These are phyloP conservation scores for Megalurothrips usitatus DNA, from an alignment of 2,888 invertebrate species.

Conservation along the genomic window DNA sequence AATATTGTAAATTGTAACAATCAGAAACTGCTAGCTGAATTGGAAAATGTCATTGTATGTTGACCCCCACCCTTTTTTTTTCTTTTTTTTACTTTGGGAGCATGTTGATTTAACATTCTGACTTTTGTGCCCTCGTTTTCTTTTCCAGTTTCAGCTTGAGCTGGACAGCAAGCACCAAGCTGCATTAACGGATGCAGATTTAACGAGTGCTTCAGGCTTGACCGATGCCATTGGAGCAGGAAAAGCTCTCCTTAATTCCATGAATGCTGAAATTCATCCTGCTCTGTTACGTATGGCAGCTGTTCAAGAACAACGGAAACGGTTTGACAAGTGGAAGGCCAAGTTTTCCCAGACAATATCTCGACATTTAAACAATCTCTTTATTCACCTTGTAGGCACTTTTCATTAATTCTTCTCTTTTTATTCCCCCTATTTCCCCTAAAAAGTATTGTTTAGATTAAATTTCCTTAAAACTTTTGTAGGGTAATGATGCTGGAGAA, in stretches of 20 bases:
- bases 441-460: not conserved
- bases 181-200: conserved; percentile 67
- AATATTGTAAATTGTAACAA: conserved; percentile 83
- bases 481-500: conserved; percentile 69
- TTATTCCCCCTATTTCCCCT: not conserved
- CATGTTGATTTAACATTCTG: conserved; percentile 31
- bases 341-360: conserved; percentile 79
- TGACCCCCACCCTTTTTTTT: conserved; percentile 21
- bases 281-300: conserved; percentile 63
- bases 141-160: conserved; percentile 60
- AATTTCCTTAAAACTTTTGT: conserved; percentile 32
- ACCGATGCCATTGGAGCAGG: conserved; percentile 65
- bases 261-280: conserved; percentile 63
- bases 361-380: conserved; percentile 88
- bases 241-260: conserved; percentile 67
- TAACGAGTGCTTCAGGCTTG: conserved; percentile 59
- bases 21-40: conserved; percentile 68
- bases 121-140: conserved; percentile 34
- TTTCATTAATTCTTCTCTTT: conserved; percentile 30
- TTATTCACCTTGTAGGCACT: conserved; percentile 75
- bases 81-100: conserved; percentile 27
- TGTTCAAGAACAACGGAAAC: conserved; percentile 73
- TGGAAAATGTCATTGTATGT: conserved; percentile 73
- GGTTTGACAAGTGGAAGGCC: conserved; percentile 69
- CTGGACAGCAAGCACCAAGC: conserved; percentile 62